Percentiles rank a stretch among this genome's conserved stretches.
Conservation (phyloP, 2,797 vertebrate species). For the Parambassis ranga region DNA sequence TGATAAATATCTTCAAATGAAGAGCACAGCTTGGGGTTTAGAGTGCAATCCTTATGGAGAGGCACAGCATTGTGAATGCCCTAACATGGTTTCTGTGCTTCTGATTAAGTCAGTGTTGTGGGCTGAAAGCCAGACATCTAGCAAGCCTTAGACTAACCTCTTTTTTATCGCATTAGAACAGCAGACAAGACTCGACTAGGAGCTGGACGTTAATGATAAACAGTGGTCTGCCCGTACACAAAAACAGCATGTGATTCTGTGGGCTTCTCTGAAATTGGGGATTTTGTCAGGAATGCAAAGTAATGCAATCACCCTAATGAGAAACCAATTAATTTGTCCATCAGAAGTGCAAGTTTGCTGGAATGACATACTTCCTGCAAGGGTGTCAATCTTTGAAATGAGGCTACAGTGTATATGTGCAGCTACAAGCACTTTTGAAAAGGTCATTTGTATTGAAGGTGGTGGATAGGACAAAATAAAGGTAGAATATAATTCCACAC, state of each 20-base stretch:
- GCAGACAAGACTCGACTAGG: constrained; percentile 64
- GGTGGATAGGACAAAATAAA: constrained; percentile 39
- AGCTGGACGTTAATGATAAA: constrained; percentile 71
- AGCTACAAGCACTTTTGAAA: constrained; percentile 13
- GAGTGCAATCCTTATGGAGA: background rate
- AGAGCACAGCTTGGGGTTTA: constrained; percentile 2
- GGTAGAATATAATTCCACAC: constrained; percentile 59
- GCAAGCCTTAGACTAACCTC: constrained; percentile 59
- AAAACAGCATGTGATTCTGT: constrained; percentile 75
- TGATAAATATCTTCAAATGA: constrained; percentile 46
- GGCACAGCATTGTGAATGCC: constrained; percentile 35
- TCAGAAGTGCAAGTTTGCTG: constrained; percentile 24
- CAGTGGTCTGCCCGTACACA: constrained; percentile 59
- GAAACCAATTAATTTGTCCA: constrained; percentile 61
- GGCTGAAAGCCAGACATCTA: constrained; percentile 58
- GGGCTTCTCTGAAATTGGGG: constrained; percentile 50
- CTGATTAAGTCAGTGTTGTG: constrained; percentile 56
- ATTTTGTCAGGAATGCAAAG: constrained; percentile 69
- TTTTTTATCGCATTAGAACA: constrained; percentile 74
- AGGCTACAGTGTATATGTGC: background rate
- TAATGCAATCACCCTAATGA: constrained; percentile 75
- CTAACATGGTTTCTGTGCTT: constrained; percentile 47
- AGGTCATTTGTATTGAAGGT: constrained; percentile 22
- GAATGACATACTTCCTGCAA: background rate
- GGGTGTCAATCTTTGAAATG: constrained; percentile 18